Evolutionary conservation across 2,888 invertebrate species (phyloP).

Genomic region (Heliothis peltigera): DNA sequence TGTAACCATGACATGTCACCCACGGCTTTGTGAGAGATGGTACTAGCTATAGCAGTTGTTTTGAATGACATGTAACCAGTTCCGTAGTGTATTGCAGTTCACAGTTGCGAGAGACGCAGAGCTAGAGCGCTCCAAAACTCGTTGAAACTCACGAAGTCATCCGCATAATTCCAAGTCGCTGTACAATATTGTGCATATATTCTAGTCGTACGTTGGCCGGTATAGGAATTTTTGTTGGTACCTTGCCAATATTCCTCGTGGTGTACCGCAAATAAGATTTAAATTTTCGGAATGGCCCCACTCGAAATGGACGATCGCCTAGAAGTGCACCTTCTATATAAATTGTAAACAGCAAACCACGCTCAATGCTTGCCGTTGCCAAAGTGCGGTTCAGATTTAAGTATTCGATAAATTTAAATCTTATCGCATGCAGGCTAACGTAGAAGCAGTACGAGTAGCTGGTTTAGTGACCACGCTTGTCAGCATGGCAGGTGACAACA

Average conservation of each 20-base stretch:
- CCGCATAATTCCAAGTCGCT: constrained; percentile 71
- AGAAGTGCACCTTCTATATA: constrained; percentile 63
- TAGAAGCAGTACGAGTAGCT: constrained; percentile 95
- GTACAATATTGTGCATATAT: constrained; percentile 72
- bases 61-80: constrained; percentile 72
- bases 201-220: constrained; percentile 71
- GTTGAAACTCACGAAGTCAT: constrained; percentile 75
- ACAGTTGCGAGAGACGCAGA: constrained; percentile 64
- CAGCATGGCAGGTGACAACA: constrained; percentile 93
- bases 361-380: constrained; percentile 57
- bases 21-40: constrained; percentile 74
- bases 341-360: constrained; percentile 56
- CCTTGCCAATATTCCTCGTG: constrained; percentile 78
- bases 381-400: constrained; percentile 65
- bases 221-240: constrained; percentile 76
- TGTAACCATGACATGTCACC: constrained; percentile 72
- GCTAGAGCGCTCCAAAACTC: constrained; percentile 69
- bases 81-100: constrained; percentile 74
- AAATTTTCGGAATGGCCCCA: constrained; percentile 79
- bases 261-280: constrained; percentile 85
- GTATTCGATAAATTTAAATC: constrained; percentile 86
- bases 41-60: constrained; percentile 66
- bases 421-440: constrained; percentile 92
- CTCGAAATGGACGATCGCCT: constrained; percentile 66
- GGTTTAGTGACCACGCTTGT: constrained; percentile 95